Conservation (phyloP, 2,113 vertebrate genomes). For the Dromas ardeola region DNA sequence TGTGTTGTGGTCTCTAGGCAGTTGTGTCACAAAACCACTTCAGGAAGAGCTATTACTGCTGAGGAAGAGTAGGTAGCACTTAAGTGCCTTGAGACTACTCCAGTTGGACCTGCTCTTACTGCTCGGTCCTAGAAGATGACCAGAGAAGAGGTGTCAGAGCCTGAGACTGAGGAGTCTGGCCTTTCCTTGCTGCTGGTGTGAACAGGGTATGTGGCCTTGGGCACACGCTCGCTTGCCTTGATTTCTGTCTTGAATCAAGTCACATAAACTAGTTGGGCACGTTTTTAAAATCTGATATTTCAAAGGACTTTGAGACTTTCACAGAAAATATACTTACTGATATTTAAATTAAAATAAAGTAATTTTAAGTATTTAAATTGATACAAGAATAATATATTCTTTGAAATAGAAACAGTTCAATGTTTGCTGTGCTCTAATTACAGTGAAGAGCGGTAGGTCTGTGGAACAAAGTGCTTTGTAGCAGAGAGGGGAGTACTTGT, state of each 20-base stretch:
- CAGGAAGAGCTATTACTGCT: neutral
- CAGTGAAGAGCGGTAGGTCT: neutral
- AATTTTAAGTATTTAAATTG: neutral
- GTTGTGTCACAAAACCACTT: neutral
- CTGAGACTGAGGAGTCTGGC: neutral
- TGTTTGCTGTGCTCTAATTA: neutral
- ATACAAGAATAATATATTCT: neutral
- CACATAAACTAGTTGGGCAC: neutral
- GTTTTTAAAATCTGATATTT: neutral
- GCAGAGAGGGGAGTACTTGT: neutral
- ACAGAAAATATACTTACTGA: neutral
- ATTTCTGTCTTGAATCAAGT: neutral
- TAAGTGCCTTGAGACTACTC: neutral
- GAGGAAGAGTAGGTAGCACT: neutral
- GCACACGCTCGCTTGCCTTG: neutral
- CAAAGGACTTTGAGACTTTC: neutral
- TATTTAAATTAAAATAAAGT: neutral
- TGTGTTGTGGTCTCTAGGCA: neutral
- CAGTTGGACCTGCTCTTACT: neutral
- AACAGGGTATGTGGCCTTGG: neutral
- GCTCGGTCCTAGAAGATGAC: neutral
- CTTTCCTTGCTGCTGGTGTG: neutral
- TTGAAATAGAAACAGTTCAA: neutral
- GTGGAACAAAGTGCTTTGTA: neutral
- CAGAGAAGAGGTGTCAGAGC: neutral